These are phyloP conservation scores for Felis catus DNA, from an alignment of 2,113 vertebrate genomes.

Conservation along the genomic window DNA sequence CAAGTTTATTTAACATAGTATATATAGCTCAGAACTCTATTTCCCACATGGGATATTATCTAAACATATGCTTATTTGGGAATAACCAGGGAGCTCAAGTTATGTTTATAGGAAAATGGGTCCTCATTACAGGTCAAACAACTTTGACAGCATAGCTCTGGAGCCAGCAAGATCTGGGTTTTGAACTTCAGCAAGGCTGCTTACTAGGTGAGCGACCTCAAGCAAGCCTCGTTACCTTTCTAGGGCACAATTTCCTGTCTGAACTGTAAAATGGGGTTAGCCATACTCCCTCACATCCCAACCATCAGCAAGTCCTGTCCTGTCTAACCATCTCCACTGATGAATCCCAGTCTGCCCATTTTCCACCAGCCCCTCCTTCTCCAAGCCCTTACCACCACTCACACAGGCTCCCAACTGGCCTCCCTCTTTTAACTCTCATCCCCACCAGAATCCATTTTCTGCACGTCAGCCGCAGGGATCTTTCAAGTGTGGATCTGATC, in stretches of 20 bases:
- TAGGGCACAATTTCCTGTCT: neutral
- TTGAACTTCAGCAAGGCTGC: neutral
- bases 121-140: neutral
- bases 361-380: neutral
- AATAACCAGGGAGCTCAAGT: neutral
- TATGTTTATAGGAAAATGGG: neutral
- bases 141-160: slow-evolving; percentile 9
- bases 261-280: slow-evolving; percentile 28
- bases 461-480: neutral
- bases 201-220: neutral
- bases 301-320: neutral
- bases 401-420: neutral
- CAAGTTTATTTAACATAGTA: slow-evolving; percentile 12
- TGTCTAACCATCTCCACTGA: neutral
- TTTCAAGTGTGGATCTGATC: neutral
- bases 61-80: neutral
- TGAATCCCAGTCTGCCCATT: neutral
- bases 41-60: neutral
- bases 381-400: neutral
- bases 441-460: neutral
- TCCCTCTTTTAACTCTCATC: neutral
- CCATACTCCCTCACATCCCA: neutral
- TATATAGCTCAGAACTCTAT: slow-evolving; percentile 16
- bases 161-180: neutral
- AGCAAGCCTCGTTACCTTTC: slow-evolving; percentile 36